Percentiles rank a stretch among this genome's conserved stretches.
Evolutionary conservation across 1,140 invertebrate species (phyloP).

Genomic region (Triops cancriformis): DNA sequence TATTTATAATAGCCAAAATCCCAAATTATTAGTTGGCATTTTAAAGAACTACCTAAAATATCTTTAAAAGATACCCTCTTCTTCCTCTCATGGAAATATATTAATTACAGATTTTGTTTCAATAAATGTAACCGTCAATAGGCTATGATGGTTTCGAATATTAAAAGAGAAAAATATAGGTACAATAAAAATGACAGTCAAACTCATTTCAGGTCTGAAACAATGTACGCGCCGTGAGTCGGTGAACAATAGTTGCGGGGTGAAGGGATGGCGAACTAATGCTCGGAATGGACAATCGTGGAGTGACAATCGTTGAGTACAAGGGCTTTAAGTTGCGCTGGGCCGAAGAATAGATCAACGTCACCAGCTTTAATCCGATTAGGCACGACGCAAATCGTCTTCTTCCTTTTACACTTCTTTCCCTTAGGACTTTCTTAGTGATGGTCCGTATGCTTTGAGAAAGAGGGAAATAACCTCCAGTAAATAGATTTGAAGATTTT

Average conservation of each 20-base stretch:
- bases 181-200: too few species aligned
- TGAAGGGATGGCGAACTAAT: background rate
- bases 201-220: too few species aligned
- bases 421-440: background rate
- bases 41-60: too few species aligned
- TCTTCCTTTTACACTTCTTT: background rate
- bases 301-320: background rate
- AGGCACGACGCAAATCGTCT: slow-evolving; percentile 12
- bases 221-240: too few species aligned
- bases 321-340: background rate
- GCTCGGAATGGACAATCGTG: background rate
- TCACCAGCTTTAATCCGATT: background rate
- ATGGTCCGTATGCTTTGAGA: background rate
- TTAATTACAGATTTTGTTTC: too few species aligned
- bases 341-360: background rate
- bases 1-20: too few species aligned
- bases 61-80: too few species aligned
- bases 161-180: too few species aligned
- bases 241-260: background rate
- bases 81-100: too few species aligned
- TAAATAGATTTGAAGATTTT: background rate
- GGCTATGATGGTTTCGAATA: too few species aligned
- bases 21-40: too few species aligned
- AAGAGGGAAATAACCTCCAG: background rate
- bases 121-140: too few species aligned